A percentile compares a stretch with the other conserved stretches of the same genome.
Evolutionary conservation across 2,888 invertebrate genomes (phyloP).

Genomic region (Diaperis boleti): DNA sequence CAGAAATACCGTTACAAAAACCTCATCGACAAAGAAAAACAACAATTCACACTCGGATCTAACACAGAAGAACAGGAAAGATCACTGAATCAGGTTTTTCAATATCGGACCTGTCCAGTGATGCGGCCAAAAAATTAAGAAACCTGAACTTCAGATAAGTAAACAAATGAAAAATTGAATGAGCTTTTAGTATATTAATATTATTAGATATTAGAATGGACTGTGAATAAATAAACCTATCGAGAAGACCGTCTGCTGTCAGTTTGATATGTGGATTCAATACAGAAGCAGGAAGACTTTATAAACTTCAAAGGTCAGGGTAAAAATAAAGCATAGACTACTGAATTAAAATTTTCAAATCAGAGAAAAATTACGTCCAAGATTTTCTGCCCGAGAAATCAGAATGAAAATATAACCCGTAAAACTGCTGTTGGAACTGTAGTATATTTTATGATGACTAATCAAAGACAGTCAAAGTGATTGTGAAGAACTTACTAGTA

Average conservation of each 20-base stretch:
- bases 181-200: slow-evolving; percentile 31
- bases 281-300: slow-evolving; percentile 36
- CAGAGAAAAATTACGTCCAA: too few relatives aligned
- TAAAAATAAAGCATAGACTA: too few relatives aligned
- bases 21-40: background rate
- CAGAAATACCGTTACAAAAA: slow-evolving; percentile 7
- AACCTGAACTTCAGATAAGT: slow-evolving; percentile 26
- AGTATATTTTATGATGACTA: too few relatives aligned
- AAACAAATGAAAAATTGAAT: slow-evolving; percentile 34
- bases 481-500: too few relatives aligned
- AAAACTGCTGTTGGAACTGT: too few relatives aligned
- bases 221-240: slow-evolving; percentile 33
- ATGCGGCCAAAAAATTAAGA: slow-evolving; percentile 24
- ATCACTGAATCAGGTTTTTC: background rate
- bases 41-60: background rate
- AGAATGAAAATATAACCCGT: too few relatives aligned
- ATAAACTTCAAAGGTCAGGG: too few relatives aligned
- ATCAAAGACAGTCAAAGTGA: too few relatives aligned
- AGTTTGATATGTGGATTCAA: slow-evolving; percentile 45
- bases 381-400: too few relatives aligned
- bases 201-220: slow-evolving; percentile 22
- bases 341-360: slow-evolving; percentile 36
- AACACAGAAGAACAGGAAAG: background rate
- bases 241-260: slow-evolving; percentile 39
- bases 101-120: slow-evolving; percentile 13